phyloP scores from a whole-genome alignment of 2,797 vertebrate species.

The Hephaestus fuliginosus region DNA sequence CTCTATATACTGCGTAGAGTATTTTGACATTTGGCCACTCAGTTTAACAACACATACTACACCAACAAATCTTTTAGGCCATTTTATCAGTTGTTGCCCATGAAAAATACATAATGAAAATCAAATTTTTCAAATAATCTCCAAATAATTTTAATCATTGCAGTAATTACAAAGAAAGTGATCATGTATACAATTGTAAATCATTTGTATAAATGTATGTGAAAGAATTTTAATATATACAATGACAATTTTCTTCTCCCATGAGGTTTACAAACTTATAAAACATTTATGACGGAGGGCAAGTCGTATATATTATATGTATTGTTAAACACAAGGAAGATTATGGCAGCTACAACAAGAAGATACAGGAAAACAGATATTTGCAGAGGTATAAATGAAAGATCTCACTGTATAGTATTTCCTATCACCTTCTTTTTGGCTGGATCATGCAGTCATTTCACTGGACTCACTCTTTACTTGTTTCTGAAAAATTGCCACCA shows the following conservation, averaged over 20 bases:
- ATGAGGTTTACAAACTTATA: not conserved
- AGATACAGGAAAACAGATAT: not conserved
- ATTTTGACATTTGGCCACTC: not conserved
- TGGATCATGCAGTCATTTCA: constrained; percentile 31
- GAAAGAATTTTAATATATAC: not conserved
- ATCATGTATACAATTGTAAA: not conserved
- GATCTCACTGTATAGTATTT: constrained; percentile 19
- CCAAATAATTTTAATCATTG: not conserved
- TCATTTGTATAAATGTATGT: not conserved
- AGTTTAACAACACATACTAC: not conserved
- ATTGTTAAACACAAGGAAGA: not conserved
- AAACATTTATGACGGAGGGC: not conserved
- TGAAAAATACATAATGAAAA: not conserved
- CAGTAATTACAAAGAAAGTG: not conserved
- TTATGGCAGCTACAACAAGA: not conserved
- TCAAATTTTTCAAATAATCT: not conserved
- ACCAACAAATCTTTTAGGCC: not conserved
- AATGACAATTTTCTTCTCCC: not conserved
- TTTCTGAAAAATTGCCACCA: constrained; percentile 53
- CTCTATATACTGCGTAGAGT: not conserved
- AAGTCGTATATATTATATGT: not conserved
- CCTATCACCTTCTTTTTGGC: constrained; percentile 17
- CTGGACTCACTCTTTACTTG: constrained; percentile 33
- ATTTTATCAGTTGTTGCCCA: not conserved
- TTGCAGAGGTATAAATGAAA: not conserved